Percentiles rank a stretch among this genome's conserved stretches.
These are phyloP conservation scores for Phasia obesa DNA, from an alignment of 2,888 invertebrate genomes.

Conservation along the genomic window DNA sequence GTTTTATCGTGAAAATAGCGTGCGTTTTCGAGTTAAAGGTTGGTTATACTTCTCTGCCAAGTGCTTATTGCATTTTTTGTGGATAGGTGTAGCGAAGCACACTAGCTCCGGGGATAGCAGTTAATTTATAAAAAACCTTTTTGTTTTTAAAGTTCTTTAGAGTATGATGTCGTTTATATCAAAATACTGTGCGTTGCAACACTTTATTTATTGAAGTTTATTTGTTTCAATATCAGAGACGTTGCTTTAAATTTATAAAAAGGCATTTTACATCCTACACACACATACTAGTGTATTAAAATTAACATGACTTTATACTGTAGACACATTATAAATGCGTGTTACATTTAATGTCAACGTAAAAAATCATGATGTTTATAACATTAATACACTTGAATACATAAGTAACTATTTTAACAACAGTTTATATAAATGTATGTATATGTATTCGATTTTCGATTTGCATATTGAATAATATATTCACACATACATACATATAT, in stretches of 20 bases:
- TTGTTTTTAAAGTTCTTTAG: background rate
- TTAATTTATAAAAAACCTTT: background rate
- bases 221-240: conserved; percentile 21
- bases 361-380: conserved; percentile 37
- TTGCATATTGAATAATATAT: background rate
- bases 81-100: no score
- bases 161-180: background rate
- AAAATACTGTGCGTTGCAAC: background rate
- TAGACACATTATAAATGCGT: conserved; percentile 13
- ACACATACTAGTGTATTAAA: background rate
- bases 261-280: background rate
- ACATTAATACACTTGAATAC: conserved; percentile 24
- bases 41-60: no score
- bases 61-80: no score
- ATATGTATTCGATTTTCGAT: no score
- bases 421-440: background rate
- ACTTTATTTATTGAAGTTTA: background rate
- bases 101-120: no score
- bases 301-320: conserved; percentile 6
- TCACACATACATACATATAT: background rate
- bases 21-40: no score
- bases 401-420: background rate
- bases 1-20: no score
- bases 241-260: background rate
- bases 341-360: conserved; percentile 51